Base-by-base conservation (phyloP, 2,797 vertebrate genomes). In the Chelonia mydas region DNA sequence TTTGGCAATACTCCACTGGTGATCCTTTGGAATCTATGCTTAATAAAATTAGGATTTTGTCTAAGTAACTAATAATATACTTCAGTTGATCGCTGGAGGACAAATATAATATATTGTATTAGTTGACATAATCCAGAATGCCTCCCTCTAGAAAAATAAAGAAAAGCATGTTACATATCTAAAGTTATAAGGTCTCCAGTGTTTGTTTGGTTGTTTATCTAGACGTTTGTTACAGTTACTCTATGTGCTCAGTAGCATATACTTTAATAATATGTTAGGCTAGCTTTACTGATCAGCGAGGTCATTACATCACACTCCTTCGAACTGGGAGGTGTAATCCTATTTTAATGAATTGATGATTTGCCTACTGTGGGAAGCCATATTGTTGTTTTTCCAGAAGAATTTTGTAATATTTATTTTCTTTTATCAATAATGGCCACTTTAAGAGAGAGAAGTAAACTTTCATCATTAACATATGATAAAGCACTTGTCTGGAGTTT, bases 391-490 rank as follows among this genome's bases (percentile, higher is more conserved):
- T 91, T 87, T 23, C 0, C 47, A 15, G 7, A 59, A 5, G 13
- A 76, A 53, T 3, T 17, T 7, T 79, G 78, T 50, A 72, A 7
- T 76, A 2, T 74, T 89, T 77, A 16, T 41, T 49, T 53, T 57
- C 33, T 80, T 45, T 31, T 50, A 47, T 72, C 50, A 45, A 31
- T 3, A 47, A 28, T 45, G 27, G 74, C 3, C 47, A 72, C 12
- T 49, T 45, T 53, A 50, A 78, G 51, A 78, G 47, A 33, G 23
- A 3, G 13, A 49, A 1, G 61, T 37, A 21, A 68, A 37, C 9
- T 68, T 37, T 68, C 61, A 65, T 19, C 2, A 0, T 57, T 81
- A 85, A 12, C 41, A 6, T 1, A 3, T n/a, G n/a, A 0, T 0
- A 72, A 89, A 78, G 37, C 28, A 16, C 0, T 83, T 84, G 37